Conservation (phyloP, 2,888 invertebrate species). For the Himalopsyche anomala region DNA sequence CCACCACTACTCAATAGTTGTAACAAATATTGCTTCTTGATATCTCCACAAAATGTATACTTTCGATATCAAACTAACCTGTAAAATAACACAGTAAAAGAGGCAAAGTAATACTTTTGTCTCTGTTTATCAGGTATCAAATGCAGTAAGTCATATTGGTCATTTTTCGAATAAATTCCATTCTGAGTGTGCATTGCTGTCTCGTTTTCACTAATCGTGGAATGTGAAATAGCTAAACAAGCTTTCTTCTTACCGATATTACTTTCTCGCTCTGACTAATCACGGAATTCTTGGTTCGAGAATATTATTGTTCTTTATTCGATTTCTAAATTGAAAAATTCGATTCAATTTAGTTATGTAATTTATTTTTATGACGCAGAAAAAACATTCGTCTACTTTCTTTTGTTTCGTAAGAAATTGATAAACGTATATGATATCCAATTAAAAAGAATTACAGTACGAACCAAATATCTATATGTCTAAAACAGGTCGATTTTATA, state of each 20-base stretch:
- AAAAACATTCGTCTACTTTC: too few species aligned
- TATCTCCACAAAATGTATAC: neutral
- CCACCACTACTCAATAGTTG: neutral
- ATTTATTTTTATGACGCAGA: too few species aligned
- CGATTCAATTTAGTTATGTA: too few species aligned
- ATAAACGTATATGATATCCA: too few species aligned
- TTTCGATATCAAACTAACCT: neutral
- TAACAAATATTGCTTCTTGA: neutral
- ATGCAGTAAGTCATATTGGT: constrained; percentile 16
- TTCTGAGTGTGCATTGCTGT: constrained; percentile 6
- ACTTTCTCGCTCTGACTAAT: constrained; percentile 13
- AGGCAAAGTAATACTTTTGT: neutral
- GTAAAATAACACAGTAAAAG: neutral
- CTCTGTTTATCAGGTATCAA: neutral
- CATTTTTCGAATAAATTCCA: neutral
- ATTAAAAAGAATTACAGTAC: too few species aligned
- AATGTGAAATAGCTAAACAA: constrained; percentile 2
- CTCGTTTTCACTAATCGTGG: constrained; percentile 34
- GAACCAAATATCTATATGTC: too few species aligned
- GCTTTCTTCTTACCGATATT: neutral
- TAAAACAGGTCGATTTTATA: too few species aligned
- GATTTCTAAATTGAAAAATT: constrained; percentile 10
- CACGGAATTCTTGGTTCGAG: neutral
- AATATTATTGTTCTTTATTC: constrained; percentile 17
- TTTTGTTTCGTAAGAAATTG: too few species aligned